Evolutionary conservation across 2,888 invertebrate species (phyloP).

Genomic region (Iselma pallidipennis): DNA sequence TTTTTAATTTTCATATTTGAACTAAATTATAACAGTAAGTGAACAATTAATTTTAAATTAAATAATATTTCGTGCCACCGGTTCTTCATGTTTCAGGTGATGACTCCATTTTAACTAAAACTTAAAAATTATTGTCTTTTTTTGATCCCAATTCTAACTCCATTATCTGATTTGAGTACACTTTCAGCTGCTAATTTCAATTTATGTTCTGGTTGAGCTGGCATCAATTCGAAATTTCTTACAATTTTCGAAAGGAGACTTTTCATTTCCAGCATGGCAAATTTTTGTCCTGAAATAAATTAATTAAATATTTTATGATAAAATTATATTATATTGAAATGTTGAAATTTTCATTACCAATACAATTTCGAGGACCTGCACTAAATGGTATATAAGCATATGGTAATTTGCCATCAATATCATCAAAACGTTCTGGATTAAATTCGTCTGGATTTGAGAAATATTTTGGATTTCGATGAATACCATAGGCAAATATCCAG

Average conservation of each 20-base stretch:
- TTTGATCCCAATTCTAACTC: conserved; percentile 49
- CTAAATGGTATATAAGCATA: conserved; percentile 66
- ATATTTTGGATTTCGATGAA: conserved; percentile 58
- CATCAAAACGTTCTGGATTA: conserved; percentile 61
- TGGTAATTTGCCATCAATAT: conserved; percentile 51
- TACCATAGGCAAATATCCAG: conserved; percentile 52
- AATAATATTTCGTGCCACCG: too few species aligned
- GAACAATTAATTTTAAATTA: too few species aligned
- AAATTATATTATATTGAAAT: conserved; percentile 4
- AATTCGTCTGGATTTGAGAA: conserved; percentile 61
- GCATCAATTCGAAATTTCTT: conserved; percentile 53
- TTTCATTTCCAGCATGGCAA: too few species aligned
- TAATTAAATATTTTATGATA: not conserved
- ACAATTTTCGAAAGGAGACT: too few species aligned
- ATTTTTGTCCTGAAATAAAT: too few species aligned
- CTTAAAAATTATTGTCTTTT: not conserved
- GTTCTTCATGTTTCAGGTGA: too few species aligned
- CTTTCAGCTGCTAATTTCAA: conserved; percentile 56
- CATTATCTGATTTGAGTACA: conserved; percentile 57
- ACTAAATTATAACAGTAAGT: too few species aligned
- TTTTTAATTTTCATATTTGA: too few species aligned
- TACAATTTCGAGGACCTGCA: conserved; percentile 66
- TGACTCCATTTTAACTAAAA: too few species aligned
- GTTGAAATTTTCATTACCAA: conserved; percentile 51
- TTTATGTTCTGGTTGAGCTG: conserved; percentile 46